phyloP scores from a whole-genome alignment of 2,113 vertebrate species.

The Choloepus hoffmanni region DNA sequence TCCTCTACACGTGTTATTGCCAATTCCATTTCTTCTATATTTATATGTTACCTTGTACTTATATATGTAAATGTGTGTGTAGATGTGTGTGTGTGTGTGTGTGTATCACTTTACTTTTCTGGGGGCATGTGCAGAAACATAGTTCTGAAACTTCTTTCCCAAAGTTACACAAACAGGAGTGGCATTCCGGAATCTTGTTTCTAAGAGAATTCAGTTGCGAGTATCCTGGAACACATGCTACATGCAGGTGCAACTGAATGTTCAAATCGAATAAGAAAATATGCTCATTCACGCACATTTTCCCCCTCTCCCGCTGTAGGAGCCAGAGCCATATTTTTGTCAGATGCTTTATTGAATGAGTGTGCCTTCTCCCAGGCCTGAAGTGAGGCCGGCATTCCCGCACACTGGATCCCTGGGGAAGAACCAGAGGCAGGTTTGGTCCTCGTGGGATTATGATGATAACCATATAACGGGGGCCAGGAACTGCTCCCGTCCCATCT shows the following conservation, averaged over 20 bases:
- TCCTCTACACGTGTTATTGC: neutral
- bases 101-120: neutral
- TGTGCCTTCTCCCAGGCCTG: neutral
- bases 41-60: conserved; percentile 34
- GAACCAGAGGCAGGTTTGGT: neutral
- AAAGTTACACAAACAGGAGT: conserved; percentile 3
- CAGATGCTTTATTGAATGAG: neutral
- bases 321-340: neutral
- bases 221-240: conserved; percentile 64
- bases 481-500: neutral
- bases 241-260: conserved; percentile 44
- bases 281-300: neutral
- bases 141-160: conserved; percentile 35
- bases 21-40: neutral
- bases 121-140: neutral
- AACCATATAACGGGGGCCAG: too few species aligned
- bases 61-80: neutral
- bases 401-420: neutral
- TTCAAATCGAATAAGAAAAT: conserved; percentile 48
- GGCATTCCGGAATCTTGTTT: conserved; percentile 42
- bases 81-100: neutral
- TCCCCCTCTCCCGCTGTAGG: neutral
- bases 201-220: conserved; percentile 21
- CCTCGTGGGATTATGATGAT: neutral
- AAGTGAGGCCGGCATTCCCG: neutral